Percentiles rank a stretch among this genome's conserved stretches.
These are phyloP conservation scores for Helobdella robusta DNA, from an alignment of 2,888 invertebrate species.

Conservation along the genomic window DNA sequence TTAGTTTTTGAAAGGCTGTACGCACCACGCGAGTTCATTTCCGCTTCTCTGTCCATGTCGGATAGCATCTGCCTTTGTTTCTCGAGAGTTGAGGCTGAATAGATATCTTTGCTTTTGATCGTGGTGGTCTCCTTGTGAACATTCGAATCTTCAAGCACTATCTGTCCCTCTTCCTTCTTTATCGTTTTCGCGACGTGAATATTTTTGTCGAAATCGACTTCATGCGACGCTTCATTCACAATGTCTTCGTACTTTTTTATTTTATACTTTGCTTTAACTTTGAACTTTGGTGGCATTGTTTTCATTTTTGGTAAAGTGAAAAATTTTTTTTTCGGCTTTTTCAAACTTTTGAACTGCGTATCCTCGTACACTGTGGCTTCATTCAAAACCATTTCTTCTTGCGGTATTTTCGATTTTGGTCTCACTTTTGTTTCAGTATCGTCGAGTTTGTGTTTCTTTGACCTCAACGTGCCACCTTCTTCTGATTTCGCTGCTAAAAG, in stretches of 20 bases:
- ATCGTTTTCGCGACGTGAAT: neutral
- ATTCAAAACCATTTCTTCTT: constrained; percentile 19
- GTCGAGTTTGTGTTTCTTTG: constrained; percentile 10
- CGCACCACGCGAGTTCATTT: neutral
- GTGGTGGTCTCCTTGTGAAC: constrained; percentile 1
- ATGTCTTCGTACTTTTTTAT: too few species aligned
- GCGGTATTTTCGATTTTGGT: neutral
- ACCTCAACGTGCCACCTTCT: neutral
- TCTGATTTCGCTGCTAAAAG: constrained; percentile 8
- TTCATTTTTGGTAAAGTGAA: neutral
- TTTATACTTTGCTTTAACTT: constrained; percentile 1
- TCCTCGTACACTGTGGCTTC: constrained; percentile 16
- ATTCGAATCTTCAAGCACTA: constrained; percentile 3
- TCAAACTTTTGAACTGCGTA: neutral
- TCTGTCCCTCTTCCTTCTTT: neutral
- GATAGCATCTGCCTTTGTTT: constrained; percentile 11
- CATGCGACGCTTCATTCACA: neutral
- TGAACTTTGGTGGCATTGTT: constrained; percentile 10
- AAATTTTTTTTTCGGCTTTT: constrained; percentile 9
- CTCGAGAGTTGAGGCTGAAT: neutral
- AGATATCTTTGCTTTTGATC: neutral
- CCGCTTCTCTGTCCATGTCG: neutral
- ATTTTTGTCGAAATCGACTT: neutral
- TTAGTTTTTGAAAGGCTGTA: neutral
- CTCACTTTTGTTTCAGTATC: constrained; percentile 13